Evolutionary conservation across 1,140 invertebrate genomes (phyloP).

Genomic region (Lucilia sericata): DNA sequence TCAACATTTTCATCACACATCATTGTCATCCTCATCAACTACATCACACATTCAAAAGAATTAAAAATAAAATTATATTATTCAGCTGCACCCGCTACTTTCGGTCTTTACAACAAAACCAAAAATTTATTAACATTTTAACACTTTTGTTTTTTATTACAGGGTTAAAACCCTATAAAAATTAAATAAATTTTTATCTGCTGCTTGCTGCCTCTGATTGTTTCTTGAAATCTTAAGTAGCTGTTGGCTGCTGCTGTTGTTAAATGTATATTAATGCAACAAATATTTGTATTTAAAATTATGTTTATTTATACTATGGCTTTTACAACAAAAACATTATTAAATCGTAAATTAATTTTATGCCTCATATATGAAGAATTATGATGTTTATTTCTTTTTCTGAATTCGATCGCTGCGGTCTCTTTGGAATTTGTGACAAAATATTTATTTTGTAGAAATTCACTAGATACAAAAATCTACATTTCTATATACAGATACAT

Average conservation of each 20-base stretch:
- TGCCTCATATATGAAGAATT: slow-evolving; percentile 63
- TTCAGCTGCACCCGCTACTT: background rate
- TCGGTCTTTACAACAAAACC: too few species aligned
- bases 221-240: background rate
- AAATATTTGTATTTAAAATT: too few species aligned
- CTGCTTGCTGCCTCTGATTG: background rate
- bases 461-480: too few species aligned
- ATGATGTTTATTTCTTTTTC: background rate
- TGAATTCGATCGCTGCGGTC: background rate
- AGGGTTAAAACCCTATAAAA: background rate
- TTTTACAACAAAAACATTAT: slow-evolving; percentile 54
- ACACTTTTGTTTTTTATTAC: background rate
- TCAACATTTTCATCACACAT: slow-evolving; percentile 7
- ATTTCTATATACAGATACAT: too few species aligned
- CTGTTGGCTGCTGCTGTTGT: background rate
- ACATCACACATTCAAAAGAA: too few species aligned
- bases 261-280: too few species aligned
- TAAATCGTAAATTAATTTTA: slow-evolving; percentile 68
- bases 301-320: background rate
- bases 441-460: too few species aligned
- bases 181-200: background rate
- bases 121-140: background rate
- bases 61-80: background rate
- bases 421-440: background rate
- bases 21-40: background rate